Evolutionary conservation across 2,113 vertebrate genomes (phyloP), one percentile per base, ranked within the genome.

Genomic region (Anarrhichthys ocellatus): DNA sequence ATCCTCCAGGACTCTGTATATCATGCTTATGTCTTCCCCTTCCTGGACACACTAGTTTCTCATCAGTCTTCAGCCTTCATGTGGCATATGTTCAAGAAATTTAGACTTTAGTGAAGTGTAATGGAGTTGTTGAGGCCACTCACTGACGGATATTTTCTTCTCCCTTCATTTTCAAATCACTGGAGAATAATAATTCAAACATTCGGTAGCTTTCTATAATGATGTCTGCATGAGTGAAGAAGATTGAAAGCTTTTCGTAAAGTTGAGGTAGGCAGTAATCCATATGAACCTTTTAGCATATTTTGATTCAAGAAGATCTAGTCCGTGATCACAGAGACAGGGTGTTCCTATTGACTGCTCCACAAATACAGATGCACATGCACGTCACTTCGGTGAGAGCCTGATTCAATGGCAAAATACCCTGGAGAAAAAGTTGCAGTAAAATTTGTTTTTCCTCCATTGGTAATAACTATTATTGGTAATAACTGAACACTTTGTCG

Each of bases 41-140:
- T 93, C 92, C 91, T 92, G 90, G 87, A 87, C 91, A 92, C 88
- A 76, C 88, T 82, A 91, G 80, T 92, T 94, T 93, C 90, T 94
- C 92, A 91, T 92, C 87, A 92, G 88, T 82, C 73, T 56, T 84
- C 76, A 66, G 85, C 80, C 73, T 80, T 90, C 86, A 82, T 68
- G 73, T 85, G 86, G 83, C 90, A 90, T 90, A 87, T 90, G 89
- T 80, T 89, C 78, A 92, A 90, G 80, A 89, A 84, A 83, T 92
- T 72, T 88, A 90, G 46, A 72, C 74, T 76, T 38, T 11, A 11
- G 20, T 73, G 87, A 70, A 44, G 68, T 42, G 76, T 81, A 52
- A 81, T 66, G 46, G 44, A 75, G 77, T 73, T 76, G 46, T 54
- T 42, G 73, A n/a, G 13, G 54, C 29, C 22, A 54, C 75, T 59